A percentile compares a stretch with the other conserved stretches of the same genome.
Conservation (phyloP, 2,888 invertebrate genomes). For the Periphyllus acericola region DNA sequence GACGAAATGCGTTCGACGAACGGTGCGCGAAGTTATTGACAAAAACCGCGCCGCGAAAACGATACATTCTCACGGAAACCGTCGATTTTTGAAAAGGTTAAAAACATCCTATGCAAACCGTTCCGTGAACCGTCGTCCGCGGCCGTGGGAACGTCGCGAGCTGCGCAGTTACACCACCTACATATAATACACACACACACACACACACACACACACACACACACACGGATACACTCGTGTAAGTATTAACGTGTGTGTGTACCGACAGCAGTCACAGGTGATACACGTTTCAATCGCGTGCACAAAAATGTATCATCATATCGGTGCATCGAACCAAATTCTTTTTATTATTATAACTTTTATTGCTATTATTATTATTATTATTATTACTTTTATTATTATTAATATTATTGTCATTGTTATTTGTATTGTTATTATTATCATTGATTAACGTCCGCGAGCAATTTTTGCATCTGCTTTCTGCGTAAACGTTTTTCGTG, state of each 20-base stretch:
- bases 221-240: not conserved
- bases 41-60: not conserved
- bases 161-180: not conserved
- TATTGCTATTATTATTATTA: not conserved
- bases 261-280: not conserved
- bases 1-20: not conserved
- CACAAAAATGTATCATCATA: no score
- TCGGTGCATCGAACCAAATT: no score
- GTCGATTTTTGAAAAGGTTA: conserved; percentile 13
- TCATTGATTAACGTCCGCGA: not conserved
- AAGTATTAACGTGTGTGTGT: no score
- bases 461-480: not conserved
- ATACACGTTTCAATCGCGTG: not conserved
- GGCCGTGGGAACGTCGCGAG: not conserved
- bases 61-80: conserved; percentile 4
- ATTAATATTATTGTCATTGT: no score
- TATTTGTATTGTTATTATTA: no score
- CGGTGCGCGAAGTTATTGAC: not conserved
- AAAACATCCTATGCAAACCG: not conserved
- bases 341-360: not conserved
- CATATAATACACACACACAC: no score
- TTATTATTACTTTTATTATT: no score
- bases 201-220: no score
- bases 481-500: no score
- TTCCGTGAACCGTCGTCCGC: not conserved